Conservation (phyloP, 64 coral and sea anemone genomes). For the Trachythela sp. region DNA sequence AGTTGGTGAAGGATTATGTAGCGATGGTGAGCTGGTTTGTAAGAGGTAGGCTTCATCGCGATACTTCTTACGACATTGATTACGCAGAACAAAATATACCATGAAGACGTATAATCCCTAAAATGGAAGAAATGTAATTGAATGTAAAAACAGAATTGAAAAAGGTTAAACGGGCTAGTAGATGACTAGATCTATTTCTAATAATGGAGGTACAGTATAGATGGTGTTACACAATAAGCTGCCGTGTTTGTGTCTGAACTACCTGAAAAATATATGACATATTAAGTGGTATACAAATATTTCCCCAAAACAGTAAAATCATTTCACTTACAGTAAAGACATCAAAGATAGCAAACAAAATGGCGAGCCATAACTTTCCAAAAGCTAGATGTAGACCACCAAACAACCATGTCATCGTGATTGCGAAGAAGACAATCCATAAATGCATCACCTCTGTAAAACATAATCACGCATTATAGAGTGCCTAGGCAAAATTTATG, state of each 20-base stretch:
- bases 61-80: conserved; percentile 84
- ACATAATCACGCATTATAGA: not conserved
- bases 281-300: too few species aligned
- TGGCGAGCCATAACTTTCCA: conserved; percentile 72
- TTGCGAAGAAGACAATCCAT: conserved; percentile 51
- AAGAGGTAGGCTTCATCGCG: conserved; percentile 61
- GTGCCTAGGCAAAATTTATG: not conserved
- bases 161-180: too few species aligned
- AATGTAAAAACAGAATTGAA: too few species aligned
- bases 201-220: too few species aligned
- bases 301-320: too few species aligned
- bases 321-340: conserved; percentile 58
- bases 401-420: conserved; percentile 87
- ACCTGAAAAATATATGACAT: too few species aligned
- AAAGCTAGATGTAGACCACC: conserved; percentile 83
- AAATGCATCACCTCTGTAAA: conserved; percentile 74
- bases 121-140: not conserved
- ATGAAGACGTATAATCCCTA: conserved; percentile 96
- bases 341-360: conserved; percentile 73
- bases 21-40: conserved; percentile 54
- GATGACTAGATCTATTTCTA: too few species aligned
- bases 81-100: conserved; percentile 81
- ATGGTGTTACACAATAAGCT: too few species aligned
- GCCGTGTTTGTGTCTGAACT: too few species aligned
- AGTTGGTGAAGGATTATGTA: conserved; percentile 28